Percentiles rank a stretch among this genome's conserved stretches.
Evolutionary conservation across 2,888 invertebrate species (phyloP).

Genomic region (Rugalucina vietnamica): DNA sequence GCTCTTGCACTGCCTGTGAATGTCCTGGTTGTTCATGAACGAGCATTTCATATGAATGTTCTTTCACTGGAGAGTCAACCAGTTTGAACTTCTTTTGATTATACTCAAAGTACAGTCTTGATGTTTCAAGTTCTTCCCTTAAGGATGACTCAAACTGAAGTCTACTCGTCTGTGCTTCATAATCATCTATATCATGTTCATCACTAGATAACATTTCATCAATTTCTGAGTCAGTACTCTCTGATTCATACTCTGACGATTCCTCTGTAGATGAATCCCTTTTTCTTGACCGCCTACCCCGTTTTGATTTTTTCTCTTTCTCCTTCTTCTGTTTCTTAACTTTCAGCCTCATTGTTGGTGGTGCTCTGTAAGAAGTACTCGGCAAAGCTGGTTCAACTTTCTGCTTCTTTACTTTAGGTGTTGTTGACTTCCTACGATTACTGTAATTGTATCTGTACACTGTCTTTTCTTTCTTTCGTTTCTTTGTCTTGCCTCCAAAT

Average conservation of each 20-base stretch:
- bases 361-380: background rate
- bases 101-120: conserved; percentile 59
- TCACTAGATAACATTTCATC: conserved; percentile 63
- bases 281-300: conserved; percentile 11
- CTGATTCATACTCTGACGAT: conserved; percentile 39
- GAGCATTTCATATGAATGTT: background rate
- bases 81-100: conserved; percentile 34
- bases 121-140: conserved; percentile 57
- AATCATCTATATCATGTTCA: conserved; percentile 37
- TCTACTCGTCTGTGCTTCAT: background rate
- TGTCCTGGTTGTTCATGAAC: background rate
- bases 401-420: conserved; percentile 8
- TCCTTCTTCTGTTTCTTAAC: conserved; percentile 37
- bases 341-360: conserved; percentile 47
- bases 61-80: background rate
- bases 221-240: conserved; percentile 57
- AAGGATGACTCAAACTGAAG: conserved; percentile 57
- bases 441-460: conserved; percentile 53
- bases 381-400: background rate
- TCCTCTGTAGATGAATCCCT: conserved; percentile 21
- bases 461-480: conserved; percentile 15
- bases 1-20: background rate
- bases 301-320: background rate
- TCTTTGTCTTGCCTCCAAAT: conserved; percentile 28
- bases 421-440: conserved; percentile 39